Conservation (phyloP, 2,113 vertebrate genomes). For the Delphinapterus leucas region DNA sequence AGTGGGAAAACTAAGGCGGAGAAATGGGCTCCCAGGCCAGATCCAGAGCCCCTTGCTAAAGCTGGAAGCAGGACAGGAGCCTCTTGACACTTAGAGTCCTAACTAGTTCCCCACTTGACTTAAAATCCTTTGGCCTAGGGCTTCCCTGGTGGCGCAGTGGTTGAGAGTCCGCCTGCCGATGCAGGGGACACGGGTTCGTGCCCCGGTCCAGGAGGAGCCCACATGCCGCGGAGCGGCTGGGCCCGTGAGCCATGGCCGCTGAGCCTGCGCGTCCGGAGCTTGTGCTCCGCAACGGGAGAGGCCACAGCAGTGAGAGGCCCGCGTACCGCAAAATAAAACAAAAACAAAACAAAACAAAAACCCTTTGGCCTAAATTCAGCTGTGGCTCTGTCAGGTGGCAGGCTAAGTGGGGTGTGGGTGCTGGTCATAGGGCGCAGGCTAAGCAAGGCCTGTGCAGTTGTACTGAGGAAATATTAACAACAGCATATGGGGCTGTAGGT, state of each 20-base stretch:
- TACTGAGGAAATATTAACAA: not conserved
- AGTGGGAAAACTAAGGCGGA: not conserved
- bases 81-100: not conserved
- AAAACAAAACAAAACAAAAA: no score
- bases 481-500: rapidly evolving
- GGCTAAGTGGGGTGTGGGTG: rapidly evolving
- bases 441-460: not conserved
- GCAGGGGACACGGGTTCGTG: no score
- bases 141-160: no score
- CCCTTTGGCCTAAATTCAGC: not conserved
- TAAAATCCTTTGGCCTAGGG: not conserved
- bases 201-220: no score
- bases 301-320: no score
- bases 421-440: not conserved
- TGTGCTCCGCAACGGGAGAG: no score
- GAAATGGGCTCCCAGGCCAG: not conserved
- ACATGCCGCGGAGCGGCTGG: no score
- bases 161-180: no score
- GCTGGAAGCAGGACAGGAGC: not conserved
- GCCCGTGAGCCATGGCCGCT: no score
- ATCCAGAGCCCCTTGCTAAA: not conserved
- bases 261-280: no score
- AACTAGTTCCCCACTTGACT: not conserved
- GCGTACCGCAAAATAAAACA: no score
- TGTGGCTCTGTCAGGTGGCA: not conserved